A percentile compares a stretch with the other conserved stretches of the same genome.
These are phyloP conservation scores for Paradoxurus hermaphroditus DNA, from an alignment of 2,113 vertebrate species.

Conservation along the genomic window DNA sequence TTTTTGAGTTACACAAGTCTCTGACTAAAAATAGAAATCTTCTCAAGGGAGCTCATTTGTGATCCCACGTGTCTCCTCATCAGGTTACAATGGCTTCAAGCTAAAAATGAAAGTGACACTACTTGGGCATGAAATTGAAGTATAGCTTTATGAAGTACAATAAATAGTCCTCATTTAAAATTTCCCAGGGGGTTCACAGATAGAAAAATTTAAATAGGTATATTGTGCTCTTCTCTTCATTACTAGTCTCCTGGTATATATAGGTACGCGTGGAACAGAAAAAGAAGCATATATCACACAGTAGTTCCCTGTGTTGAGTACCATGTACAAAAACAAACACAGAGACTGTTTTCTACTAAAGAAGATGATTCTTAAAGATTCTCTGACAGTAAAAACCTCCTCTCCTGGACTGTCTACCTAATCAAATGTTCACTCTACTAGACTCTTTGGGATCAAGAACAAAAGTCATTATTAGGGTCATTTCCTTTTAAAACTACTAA, in stretches of 20 bases:
- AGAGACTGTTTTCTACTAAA: rapidly evolving
- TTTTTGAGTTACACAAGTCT: background rate
- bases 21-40: background rate
- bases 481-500: background rate
- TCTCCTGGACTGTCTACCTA: background rate
- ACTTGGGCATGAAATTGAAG: background rate
- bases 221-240: background rate
- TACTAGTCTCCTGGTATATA: background rate
- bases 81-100: constrained; percentile 26
- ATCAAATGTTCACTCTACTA: background rate
- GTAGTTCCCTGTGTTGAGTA: background rate
- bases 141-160: background rate
- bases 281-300: background rate
- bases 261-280: background rate
- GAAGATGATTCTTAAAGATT: background rate
- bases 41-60: constrained; percentile 27
- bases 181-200: background rate
- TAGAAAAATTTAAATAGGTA: background rate
- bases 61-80: background rate
- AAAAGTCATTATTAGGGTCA: background rate
- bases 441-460: background rate
- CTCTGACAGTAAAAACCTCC: too few species aligned
- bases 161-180: constrained; percentile 29
- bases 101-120: constrained; percentile 39
- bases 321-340: background rate